Evolutionary conservation across 2,797 vertebrate species (phyloP), one percentile per base, ranked within the genome.

Genomic region (Lacerta viridis): DNA sequence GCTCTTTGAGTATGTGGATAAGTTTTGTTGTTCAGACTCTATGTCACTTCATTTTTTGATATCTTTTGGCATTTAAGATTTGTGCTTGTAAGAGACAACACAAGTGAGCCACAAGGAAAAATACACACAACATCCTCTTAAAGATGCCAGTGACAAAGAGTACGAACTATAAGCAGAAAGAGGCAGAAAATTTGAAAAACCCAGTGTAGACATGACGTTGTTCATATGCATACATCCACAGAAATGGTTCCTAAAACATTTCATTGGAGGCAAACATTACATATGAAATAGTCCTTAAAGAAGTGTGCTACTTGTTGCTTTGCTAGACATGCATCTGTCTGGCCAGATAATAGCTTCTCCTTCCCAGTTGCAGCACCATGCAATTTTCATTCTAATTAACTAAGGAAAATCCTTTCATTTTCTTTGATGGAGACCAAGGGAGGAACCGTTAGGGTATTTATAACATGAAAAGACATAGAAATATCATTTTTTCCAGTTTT

Each of bases 371-470:
- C 74, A 43, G 41, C 0, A 0, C 78, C 79, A 68, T 83, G n/a
- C 3, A 5, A 85, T 71, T 84, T 90, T 90, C 10, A 2, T 61
- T 74, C 43, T 0, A 3, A 29, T 90, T 55, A 90, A 80, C 55
- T 68, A 64, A 88, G 87, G 75, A 81, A 89, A 91, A 72, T 27
- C 86, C 72, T 90, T 93, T 90, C 86, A 89, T 92, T 77, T 92
- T 91, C 64, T 80, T 39, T 88, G 69, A 8, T 0, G 0, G 80
- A 87, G 64, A 5, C 87, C 29, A 80, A 91, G 46, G 23, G 46
- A 90, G 77, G 39, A 71, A 86, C 87, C 75, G 76, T 80, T 10
- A 69, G 46, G 41, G 18, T 93, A 89, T 94, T 93, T 93, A 93
- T 93, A 94, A 55, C 7, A 3, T 46, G 74, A 20, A 9, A 89